A percentile compares a stretch with the other conserved stretches of the same genome.
Evolutionary conservation across 2,797 vertebrate genomes (phyloP).

Genomic region (Denticeps clupeoides): DNA sequence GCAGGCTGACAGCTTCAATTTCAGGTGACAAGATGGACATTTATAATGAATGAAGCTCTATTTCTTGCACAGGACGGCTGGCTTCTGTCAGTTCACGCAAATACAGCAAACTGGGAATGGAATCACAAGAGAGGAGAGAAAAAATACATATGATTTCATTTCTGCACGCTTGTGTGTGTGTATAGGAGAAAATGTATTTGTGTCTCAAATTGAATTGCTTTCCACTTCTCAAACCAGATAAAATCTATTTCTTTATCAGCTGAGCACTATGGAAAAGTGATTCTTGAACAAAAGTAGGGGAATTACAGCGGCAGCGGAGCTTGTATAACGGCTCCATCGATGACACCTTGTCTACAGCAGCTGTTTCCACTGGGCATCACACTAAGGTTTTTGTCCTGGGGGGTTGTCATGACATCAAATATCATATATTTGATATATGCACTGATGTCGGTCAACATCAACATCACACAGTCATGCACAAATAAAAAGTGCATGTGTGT

Average conservation of each 20-base stretch:
- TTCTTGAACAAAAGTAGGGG: not conserved
- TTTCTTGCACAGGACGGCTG: conserved; percentile 8
- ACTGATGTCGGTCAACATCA: too few species aligned
- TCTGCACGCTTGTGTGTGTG: too few species aligned
- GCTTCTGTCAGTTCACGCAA: conserved; percentile 3
- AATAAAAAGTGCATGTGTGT: too few species aligned
- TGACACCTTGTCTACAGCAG: too few species aligned
- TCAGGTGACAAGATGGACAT: conserved; percentile 33
- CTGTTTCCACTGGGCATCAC: too few species aligned
- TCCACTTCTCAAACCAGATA: not conserved
- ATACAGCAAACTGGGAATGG: not conserved
- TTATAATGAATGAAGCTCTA: conserved; percentile 33
- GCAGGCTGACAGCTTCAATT: conserved; percentile 31
- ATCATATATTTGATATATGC: too few species aligned
- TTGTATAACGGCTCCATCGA: too few species aligned
- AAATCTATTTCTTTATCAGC: not conserved
- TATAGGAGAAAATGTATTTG: not conserved
- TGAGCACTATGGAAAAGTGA: not conserved
- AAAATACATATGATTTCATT: too few species aligned
- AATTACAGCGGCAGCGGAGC: too few species aligned
- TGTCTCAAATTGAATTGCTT: not conserved
- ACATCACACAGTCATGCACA: too few species aligned
- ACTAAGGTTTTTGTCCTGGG: too few species aligned
- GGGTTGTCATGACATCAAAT: too few species aligned
- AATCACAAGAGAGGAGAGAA: not conserved